These are phyloP conservation scores for Mesochorus sp. DNA, from an alignment of 2,888 invertebrate species.

Conservation along the genomic window DNA sequence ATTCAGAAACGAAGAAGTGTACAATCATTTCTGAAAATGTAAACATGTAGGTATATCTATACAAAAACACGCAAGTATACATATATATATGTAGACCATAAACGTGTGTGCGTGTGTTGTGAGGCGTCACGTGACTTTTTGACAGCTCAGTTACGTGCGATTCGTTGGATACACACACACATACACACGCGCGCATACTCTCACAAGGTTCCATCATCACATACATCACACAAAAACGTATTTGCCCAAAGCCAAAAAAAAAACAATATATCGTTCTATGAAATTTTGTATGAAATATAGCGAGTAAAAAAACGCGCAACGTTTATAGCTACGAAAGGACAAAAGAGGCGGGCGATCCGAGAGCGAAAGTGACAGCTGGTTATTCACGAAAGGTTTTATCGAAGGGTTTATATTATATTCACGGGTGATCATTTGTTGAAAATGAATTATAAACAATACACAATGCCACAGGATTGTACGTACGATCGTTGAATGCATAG, in stretches of 20 bases:
- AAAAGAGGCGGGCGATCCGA: too few species aligned
- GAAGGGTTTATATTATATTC: slow-evolving; percentile 48
- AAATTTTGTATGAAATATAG: too few species aligned
- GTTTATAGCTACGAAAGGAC: too few species aligned
- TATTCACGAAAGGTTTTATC: slow-evolving; percentile 22
- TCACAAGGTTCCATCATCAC: background rate
- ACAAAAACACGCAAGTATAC: background rate
- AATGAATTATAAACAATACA: background rate
- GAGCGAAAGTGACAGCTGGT: slow-evolving; percentile 64
- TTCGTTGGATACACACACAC: background rate
- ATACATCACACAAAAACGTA: slow-evolving; percentile 1
- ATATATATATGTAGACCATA: background rate
- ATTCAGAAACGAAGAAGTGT: slow-evolving; percentile 26
- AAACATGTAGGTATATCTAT: slow-evolving; percentile 25
- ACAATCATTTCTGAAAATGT: slow-evolving; percentile 41
- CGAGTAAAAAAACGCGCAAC: too few species aligned
- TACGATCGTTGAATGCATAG: too few species aligned
- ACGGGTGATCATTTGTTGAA: slow-evolving; percentile 6
- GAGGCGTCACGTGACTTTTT: slow-evolving; percentile 55
- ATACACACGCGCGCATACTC: background rate
- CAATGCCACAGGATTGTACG: background rate
- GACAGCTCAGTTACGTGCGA: slow-evolving; percentile 52
- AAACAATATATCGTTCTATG: too few species aligned
- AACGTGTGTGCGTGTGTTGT: background rate
- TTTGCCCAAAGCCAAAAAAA: background rate